phyloP scores from a whole-genome alignment of 2,888 invertebrate species.

The Drosophila maculinotata region DNA sequence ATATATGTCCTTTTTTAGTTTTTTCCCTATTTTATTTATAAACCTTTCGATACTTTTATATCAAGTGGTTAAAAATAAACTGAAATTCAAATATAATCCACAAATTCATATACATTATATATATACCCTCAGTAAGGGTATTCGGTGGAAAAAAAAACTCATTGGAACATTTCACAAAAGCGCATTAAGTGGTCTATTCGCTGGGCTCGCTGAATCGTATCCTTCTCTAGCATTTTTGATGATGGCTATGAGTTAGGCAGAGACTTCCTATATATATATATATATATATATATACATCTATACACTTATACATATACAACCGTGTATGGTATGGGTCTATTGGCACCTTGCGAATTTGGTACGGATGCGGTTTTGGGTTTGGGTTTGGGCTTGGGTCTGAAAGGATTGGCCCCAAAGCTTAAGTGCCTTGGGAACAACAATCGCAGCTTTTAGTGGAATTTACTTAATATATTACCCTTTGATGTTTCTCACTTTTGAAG shows the following conservation, averaged over 20 bases:
- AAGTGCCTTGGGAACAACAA: constrained; percentile 47
- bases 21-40: too few species aligned
- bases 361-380: constrained; percentile 38
- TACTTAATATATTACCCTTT: constrained; percentile 37
- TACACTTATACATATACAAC: not conserved
- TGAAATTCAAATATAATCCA: too few species aligned
- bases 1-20: too few species aligned
- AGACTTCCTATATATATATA: not conserved
- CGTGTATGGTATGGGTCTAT: not conserved
- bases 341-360: constrained; percentile 27
- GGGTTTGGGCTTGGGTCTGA: constrained; percentile 35
- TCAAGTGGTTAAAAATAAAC: too few species aligned
- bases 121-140: constrained; percentile 13
- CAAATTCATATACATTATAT: too few species aligned
- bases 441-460: constrained; percentile 61
- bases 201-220: constrained; percentile 58
- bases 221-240: constrained; percentile 28
- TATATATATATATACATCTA: not conserved
- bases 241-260: constrained; percentile 10
- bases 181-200: constrained; percentile 72
- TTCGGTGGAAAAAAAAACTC: constrained; percentile 17
- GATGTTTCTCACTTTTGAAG: constrained; percentile 38
- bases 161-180: constrained; percentile 41
- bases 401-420: constrained; percentile 38
- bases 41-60: too few species aligned